phyloP scores from a whole-genome alignment of 2,113 vertebrate species.

The Hippocampus comes region DNA sequence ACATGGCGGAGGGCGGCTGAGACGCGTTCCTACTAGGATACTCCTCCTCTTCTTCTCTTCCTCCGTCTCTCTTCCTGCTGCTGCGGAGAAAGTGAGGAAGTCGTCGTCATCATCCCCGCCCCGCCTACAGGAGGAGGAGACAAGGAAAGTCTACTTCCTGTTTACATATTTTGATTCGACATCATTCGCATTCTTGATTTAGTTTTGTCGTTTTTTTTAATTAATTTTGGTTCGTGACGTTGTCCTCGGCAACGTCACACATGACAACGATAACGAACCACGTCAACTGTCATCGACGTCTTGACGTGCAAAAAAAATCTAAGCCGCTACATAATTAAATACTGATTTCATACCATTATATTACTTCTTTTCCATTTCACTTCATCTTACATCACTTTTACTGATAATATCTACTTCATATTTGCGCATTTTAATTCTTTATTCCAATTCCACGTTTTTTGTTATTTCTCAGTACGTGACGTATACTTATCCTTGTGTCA shows the following conservation, averaged over 20 bases:
- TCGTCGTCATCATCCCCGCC: not conserved
- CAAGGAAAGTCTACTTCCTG: not conserved
- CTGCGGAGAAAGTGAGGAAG: conserved; percentile 7
- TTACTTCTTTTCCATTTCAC: no score
- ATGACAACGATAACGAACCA: no score
- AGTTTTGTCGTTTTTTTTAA: not conserved
- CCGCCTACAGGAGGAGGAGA: not conserved
- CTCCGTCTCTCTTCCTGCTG: not conserved
- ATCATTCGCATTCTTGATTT: not conserved
- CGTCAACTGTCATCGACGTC: no score
- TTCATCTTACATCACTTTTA: no score
- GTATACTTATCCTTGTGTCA: no score
- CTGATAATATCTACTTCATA: no score
- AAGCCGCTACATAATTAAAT: no score
- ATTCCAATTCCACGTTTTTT: no score
- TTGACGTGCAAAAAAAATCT: no score
- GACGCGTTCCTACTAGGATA: not conserved
- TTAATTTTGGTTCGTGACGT: not conserved
- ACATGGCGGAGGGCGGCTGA: not conserved
- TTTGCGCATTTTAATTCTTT: no score
- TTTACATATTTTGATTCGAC: not conserved
- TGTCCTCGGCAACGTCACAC: not conserved
- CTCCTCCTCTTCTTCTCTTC: not conserved
- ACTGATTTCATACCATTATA: no score
- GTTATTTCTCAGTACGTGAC: no score